phyloP scores from a whole-genome alignment of 2,113 vertebrate genomes.

The Anguilla rostrata region DNA sequence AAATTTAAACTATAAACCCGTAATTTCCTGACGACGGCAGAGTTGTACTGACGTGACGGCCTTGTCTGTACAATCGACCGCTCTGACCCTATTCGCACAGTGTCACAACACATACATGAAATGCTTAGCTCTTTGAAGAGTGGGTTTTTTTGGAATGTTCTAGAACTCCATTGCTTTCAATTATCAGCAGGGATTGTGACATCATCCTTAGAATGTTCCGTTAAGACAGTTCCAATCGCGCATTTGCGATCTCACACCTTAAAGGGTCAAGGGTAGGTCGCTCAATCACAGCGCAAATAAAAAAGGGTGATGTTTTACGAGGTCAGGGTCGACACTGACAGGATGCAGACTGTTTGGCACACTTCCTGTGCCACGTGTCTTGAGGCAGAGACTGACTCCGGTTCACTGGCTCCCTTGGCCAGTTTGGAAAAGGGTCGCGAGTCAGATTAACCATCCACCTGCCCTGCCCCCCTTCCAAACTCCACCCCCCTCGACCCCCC shows the following conservation, averaged over 20 bases:
- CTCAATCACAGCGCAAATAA: slow-evolving; percentile 62
- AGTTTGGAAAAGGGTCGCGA: slow-evolving; percentile 32
- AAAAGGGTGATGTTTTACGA: slow-evolving; percentile 64
- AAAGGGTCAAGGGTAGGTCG: slow-evolving; percentile 51
- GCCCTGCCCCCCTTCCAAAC: slow-evolving; percentile 37
- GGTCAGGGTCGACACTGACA: slow-evolving; percentile 54
- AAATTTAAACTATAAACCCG: neutral
- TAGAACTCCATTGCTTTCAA: neutral
- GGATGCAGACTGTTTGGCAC: slow-evolving; percentile 57
- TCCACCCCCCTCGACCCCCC: slow-evolving; percentile 31
- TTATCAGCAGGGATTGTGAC: too few relatives aligned
- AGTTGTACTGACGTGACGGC: too few relatives aligned
- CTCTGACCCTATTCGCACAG: neutral
- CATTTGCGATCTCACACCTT: too few relatives aligned
- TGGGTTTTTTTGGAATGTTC: too few relatives aligned
- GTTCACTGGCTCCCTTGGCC: slow-evolving; percentile 52
- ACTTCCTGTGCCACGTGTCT: slow-evolving; percentile 53
- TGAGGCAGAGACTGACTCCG: slow-evolving; percentile 41
- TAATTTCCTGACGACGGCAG: neutral
- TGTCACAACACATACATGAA: too few relatives aligned
- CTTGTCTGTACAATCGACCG: too few relatives aligned
- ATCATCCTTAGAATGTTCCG: too few relatives aligned
- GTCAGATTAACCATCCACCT: slow-evolving; percentile 48
- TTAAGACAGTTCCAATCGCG: too few relatives aligned
- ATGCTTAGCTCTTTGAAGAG: too few relatives aligned